phyloP scores from a whole-genome alignment of 2,797 vertebrate species.

The Semaprochilodus insignis region DNA sequence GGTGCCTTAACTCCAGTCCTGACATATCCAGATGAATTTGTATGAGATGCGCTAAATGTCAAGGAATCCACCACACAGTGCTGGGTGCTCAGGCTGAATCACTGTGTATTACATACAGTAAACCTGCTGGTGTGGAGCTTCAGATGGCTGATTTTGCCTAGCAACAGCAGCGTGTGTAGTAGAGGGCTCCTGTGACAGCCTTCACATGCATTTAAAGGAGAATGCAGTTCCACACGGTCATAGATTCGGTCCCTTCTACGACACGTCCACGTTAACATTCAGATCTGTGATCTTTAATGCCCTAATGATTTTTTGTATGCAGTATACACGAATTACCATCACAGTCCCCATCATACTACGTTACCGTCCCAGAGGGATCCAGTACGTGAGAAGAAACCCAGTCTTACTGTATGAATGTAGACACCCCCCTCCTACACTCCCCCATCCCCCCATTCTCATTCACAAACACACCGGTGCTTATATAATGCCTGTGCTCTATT shows the following conservation, averaged over 20 bases:
- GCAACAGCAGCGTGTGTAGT: conserved; percentile 55
- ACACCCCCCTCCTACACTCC: conserved; percentile 2
- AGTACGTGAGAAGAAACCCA: conserved; percentile 46
- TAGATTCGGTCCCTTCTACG: conserved; percentile 13
- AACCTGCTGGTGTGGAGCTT: conserved; percentile 51
- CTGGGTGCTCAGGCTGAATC: conserved; percentile 14
- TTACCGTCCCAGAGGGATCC: background rate
- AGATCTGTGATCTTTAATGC: background rate
- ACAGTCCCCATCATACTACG: conserved; percentile 4
- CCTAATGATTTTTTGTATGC: background rate
- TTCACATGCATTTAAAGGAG: conserved; percentile 43
- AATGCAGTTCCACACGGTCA: background rate
- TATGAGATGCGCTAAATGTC: conserved; percentile 4
- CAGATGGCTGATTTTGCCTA: conserved; percentile 56
- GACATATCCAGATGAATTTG: background rate
- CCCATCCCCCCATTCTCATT: conserved; percentile 64
- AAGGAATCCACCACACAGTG: conserved; percentile 2
- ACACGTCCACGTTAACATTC: background rate
- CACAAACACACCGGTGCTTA: conserved; percentile 73
- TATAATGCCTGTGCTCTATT: conserved; percentile 76
- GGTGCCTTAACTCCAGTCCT: background rate
- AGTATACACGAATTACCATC: background rate
- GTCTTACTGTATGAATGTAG: conserved; percentile 70
- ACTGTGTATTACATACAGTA: conserved; percentile 5
- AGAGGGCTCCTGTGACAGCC: conserved; percentile 39